Evolutionary conservation across 2,888 invertebrate species (phyloP).

Genomic region (Gastracanthus pulcherrimus): DNA sequence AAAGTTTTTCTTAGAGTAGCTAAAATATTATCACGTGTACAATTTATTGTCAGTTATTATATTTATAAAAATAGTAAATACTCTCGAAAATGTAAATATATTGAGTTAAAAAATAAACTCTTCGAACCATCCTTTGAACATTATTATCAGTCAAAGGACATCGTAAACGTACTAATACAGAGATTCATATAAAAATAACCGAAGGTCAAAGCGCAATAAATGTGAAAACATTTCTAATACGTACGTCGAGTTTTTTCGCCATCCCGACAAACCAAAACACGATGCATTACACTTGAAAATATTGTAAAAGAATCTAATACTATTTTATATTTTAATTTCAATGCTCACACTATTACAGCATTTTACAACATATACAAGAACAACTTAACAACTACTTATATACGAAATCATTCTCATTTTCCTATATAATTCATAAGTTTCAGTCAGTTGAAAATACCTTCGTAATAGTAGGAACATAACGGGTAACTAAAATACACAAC

Average conservation of each 20-base stretch:
- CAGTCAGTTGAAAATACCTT: neutral
- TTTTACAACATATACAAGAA: neutral
- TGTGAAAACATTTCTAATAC: constrained; percentile 61
- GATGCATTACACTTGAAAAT: constrained; percentile 29
- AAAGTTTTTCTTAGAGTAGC: neutral
- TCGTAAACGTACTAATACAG: neutral
- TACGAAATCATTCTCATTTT: neutral
- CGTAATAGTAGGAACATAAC: constrained; percentile 7
- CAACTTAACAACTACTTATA: neutral
- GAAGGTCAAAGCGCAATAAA: constrained; percentile 66
- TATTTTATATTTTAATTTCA: constrained; percentile 7
- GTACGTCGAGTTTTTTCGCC: constrained; percentile 41
- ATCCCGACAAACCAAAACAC: constrained; percentile 6
- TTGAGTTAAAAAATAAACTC: constrained; percentile 16
- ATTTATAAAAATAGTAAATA: neutral
- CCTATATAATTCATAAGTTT: neutral
- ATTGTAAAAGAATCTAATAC: constrained; percentile 27
- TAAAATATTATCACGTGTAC: constrained; percentile 8
- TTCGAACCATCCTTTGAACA: neutral
- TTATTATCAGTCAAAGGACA: constrained; percentile 20
- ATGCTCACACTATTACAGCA: constrained; percentile 1
- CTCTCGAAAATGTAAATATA: constrained; percentile 11
- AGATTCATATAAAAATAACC: constrained; percentile 5
- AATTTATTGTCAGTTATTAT: too few species aligned
- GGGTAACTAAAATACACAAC: neutral